Evolutionary conservation across 2,888 invertebrate species (phyloP), one percentile per base, ranked within the genome.

Genomic region (Blastobasis adustella): DNA sequence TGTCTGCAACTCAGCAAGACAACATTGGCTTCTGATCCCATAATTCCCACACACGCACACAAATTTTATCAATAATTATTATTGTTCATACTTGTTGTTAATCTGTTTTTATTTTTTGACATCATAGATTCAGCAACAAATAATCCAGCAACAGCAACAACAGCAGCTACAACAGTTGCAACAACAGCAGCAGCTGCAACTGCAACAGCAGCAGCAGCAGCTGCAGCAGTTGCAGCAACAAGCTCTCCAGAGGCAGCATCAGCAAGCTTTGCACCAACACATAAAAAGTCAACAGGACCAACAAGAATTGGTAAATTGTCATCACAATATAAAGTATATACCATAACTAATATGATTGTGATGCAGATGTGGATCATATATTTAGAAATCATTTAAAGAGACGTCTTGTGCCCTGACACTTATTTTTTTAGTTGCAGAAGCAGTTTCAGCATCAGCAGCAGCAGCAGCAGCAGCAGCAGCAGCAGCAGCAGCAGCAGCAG

Each of bases 201-300:
- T 76, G 51, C 76, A 79, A 54, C 60, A 78, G 50, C 79, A 76
- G 56, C 79, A 78, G 46, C 81, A 82, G 44, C 80, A 80, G 53
- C 66, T 73, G 5, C 72, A 79, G 38, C 80, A 76, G 50, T 59
- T 72, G 50, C 77, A 79, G 46, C 76, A 76, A 49, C 84, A 85
- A 45, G 82, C 79, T 0, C 62, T 86, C 55, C 86, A 86, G 57
- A 63, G 82, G 41, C 86, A 84, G 57, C 82, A 82, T 49, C 73
- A 77, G 57, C 91, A 92, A 59, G 91, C 89, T 53, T 84, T 92
- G 58, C 92, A 90, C 52, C 91, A 91, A 57, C 91, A 91, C 51
- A 80, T 90, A 7, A 89, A 91, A 58, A 85, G 90, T 58, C 90
- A 90, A 55, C 91, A 91, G 50, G 89, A 83, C 62, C 89, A 72